phyloP scores from a whole-genome alignment of 2,888 invertebrate species.

The Chalcosyrphus nemorum region DNA sequence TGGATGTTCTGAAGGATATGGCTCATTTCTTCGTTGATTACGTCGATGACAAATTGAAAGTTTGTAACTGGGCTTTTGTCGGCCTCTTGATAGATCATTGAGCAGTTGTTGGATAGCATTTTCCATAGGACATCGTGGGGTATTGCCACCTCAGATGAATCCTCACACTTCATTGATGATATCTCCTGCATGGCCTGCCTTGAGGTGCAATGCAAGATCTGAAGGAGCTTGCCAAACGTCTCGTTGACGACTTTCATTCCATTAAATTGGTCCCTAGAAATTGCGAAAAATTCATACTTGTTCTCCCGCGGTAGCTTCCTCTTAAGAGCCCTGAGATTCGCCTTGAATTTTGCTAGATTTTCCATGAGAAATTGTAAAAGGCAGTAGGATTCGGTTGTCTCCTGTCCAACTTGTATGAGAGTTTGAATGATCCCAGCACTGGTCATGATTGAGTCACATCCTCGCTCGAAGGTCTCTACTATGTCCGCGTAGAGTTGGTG shows the following conservation, averaged over 20 bases:
- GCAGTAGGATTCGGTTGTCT: constrained; percentile 86
- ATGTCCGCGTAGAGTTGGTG: constrained; percentile 84
- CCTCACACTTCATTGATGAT: constrained; percentile 44
- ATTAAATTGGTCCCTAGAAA: constrained; percentile 81
- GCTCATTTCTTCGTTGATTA: constrained; percentile 84
- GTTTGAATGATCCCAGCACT: constrained; percentile 86
- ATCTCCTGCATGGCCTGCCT: constrained; percentile 84
- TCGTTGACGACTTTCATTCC: constrained; percentile 85
- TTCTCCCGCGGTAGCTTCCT: constrained; percentile 86
- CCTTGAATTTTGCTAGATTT: constrained; percentile 88
- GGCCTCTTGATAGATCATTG: constrained; percentile 83
- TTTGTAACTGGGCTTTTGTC: constrained; percentile 86
- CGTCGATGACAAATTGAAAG: constrained; percentile 84
- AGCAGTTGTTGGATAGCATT: constrained; percentile 83
- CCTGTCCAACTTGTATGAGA: constrained; percentile 84
- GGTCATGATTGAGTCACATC: constrained; percentile 87
- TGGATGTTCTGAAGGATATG: constrained; percentile 88
- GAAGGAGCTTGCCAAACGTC: constrained; percentile 84
- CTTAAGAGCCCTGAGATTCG: constrained; percentile 90
- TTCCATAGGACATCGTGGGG: constrained; percentile 87
- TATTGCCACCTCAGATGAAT: constrained; percentile 83
- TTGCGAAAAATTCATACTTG: constrained; percentile 77
- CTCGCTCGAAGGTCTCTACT: constrained; percentile 84
- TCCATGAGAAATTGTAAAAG: constrained; percentile 90
- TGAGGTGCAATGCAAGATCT: constrained; percentile 84